A percentile compares a stretch with the other conserved stretches of the same genome.
Evolutionary conservation across 2,113 vertebrate species (phyloP).

Genomic region (Candoia aspera): DNA sequence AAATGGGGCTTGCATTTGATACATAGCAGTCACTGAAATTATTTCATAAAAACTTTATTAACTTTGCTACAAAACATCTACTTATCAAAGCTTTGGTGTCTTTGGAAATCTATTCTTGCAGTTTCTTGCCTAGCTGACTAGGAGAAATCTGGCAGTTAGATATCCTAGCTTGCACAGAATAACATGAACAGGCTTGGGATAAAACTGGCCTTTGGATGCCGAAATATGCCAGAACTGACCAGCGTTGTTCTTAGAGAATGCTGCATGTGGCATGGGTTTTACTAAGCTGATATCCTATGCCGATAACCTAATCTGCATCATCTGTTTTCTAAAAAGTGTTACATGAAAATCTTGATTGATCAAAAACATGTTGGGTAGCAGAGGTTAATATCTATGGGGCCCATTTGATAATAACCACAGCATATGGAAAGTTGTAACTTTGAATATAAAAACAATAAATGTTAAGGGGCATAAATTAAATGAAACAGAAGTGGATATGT

Average conservation of each 20-base stretch:
- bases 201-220: background rate
- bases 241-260: background rate
- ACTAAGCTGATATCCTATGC: background rate
- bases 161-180: background rate
- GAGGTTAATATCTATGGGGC: background rate
- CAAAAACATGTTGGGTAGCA: background rate
- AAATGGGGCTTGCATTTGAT: background rate
- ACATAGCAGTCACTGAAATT: background rate
- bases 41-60: background rate
- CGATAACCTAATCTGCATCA: background rate
- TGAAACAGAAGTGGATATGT: background rate
- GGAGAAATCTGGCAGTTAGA: background rate
- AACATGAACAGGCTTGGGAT: background rate
- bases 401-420: background rate
- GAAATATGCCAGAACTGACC: background rate
- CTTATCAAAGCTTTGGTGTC: background rate
- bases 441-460: background rate
- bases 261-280: background rate
- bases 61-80: background rate
- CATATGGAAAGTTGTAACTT: background rate
- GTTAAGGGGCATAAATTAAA: background rate
- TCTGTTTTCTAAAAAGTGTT: background rate
- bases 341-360: background rate
- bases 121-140: background rate
- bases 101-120: background rate